Conservation (phyloP, 2,888 invertebrate species). For the Kryphioiulus occultus region DNA sequence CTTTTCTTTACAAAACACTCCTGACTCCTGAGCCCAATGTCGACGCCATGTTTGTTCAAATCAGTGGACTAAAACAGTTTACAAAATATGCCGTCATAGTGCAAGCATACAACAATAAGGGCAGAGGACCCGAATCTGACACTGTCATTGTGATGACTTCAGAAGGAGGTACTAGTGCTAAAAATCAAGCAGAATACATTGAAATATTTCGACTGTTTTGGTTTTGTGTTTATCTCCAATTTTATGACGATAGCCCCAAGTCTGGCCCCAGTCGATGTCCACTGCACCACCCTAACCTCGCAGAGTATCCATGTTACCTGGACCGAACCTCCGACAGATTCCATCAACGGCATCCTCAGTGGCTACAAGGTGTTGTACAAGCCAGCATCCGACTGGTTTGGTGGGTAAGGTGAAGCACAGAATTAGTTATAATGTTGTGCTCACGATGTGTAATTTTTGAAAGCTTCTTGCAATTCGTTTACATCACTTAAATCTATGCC, state of each 20-base stretch:
- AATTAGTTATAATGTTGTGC: constrained; percentile 44
- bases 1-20: constrained; percentile 55
- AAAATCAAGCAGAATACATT: too few species aligned
- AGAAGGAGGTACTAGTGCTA: constrained; percentile 61
- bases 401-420: constrained; percentile 67
- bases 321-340: constrained; percentile 89
- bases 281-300: constrained; percentile 90
- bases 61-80: constrained; percentile 58
- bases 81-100: constrained; percentile 62
- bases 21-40: constrained; percentile 51
- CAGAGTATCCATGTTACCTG: constrained; percentile 94
- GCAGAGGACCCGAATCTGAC: constrained; percentile 61
- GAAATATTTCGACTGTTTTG: too few species aligned
- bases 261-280: constrained; percentile 70
- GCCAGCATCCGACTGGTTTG: constrained; percentile 90
- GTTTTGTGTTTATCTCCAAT: not conserved
- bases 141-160: constrained; percentile 60
- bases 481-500: too few species aligned
- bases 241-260: constrained; percentile 50
- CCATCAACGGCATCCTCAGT: constrained; percentile 93
- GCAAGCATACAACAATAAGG: constrained; percentile 61
- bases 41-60: constrained; percentile 53
- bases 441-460: not conserved
- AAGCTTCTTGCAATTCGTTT: not conserved
- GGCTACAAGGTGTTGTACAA: constrained; percentile 95